Conservation (phyloP, 2,797 vertebrate genomes). For the Allobates femoralis region DNA sequence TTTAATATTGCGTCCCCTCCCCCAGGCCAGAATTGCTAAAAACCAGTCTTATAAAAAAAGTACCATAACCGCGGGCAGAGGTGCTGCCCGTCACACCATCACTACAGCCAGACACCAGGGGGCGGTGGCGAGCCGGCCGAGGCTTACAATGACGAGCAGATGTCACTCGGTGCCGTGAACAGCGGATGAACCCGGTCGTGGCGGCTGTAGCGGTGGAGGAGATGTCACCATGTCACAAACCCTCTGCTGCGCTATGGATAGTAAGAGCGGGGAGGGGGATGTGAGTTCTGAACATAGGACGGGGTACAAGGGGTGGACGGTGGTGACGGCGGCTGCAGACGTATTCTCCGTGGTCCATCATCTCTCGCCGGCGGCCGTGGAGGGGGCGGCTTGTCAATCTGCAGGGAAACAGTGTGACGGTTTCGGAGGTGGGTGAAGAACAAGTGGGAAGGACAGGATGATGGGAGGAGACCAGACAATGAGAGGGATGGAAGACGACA, state of each 20-base stretch:
- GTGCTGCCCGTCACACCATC: background rate
- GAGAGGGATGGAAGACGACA: conserved; percentile 83
- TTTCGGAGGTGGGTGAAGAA: conserved; percentile 63
- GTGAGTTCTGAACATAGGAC: conserved; percentile 69
- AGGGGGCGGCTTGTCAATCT: conserved; percentile 95
- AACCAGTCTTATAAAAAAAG: background rate
- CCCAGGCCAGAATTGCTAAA: too few species aligned
- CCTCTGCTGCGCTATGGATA: conserved; percentile 72
- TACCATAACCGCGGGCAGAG: background rate
- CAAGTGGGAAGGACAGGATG: conserved; percentile 65
- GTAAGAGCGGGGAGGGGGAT: conserved; percentile 55
- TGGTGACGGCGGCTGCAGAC: conserved; percentile 74
- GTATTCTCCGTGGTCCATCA: conserved; percentile 89
- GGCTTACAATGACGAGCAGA: conserved; percentile 25
- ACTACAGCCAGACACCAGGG: conserved; percentile 58
- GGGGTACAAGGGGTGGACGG: conserved; percentile 43
- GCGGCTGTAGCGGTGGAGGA: conserved; percentile 65
- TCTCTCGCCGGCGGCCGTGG: conserved; percentile 87
- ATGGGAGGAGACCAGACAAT: conserved; percentile 67
- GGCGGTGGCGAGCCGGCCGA: conserved; percentile 66
- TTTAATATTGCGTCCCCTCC: too few species aligned
- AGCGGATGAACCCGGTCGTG: conserved; percentile 54
- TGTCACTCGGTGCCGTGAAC: conserved; percentile 65
- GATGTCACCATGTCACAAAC: conserved; percentile 65
- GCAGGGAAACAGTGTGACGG: conserved; percentile 80